Percentiles rank a stretch among this genome's conserved stretches.
Evolutionary conservation across 2,113 vertebrate species (phyloP).

Genomic region (Xiphorhynchus elegans): DNA sequence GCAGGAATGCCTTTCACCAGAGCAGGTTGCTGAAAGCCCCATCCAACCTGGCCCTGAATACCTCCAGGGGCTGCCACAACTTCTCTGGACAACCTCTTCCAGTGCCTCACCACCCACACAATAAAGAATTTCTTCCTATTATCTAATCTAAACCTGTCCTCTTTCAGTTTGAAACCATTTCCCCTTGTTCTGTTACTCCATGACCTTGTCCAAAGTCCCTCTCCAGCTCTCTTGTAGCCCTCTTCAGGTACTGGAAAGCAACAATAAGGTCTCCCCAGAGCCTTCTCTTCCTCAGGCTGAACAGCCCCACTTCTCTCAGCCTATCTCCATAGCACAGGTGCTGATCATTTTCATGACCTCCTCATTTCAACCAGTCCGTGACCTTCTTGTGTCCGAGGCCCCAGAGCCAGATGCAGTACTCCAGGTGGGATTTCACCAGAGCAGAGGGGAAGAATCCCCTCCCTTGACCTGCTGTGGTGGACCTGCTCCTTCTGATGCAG

Average conservation of each 20-base stretch:
- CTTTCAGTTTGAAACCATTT: background rate
- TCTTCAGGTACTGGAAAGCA: background rate
- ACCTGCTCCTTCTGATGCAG: background rate
- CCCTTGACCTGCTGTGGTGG: background rate
- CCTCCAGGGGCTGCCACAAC: background rate
- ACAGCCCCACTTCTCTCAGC: background rate
- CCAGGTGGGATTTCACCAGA: background rate
- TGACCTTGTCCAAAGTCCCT: background rate
- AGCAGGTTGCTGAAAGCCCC: background rate
- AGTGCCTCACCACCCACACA: background rate
- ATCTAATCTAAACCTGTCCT: background rate
- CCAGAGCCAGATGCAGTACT: background rate
- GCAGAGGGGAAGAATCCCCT: background rate
- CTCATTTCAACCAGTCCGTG: accelerated
- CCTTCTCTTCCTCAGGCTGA: background rate
- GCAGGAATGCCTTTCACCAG: background rate
- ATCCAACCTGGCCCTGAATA: background rate
- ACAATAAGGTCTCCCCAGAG: background rate
- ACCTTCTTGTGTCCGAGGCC: background rate
- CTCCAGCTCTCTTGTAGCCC: background rate
- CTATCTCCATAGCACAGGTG: background rate
- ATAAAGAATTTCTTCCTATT: background rate
- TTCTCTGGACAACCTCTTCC: background rate
- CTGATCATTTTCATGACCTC: background rate
- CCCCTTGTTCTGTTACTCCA: background rate